Evolutionary conservation across 2,113 vertebrate species (phyloP), one percentile per base, ranked within the genome.

Genomic region (Sapayoa aenigma): DNA sequence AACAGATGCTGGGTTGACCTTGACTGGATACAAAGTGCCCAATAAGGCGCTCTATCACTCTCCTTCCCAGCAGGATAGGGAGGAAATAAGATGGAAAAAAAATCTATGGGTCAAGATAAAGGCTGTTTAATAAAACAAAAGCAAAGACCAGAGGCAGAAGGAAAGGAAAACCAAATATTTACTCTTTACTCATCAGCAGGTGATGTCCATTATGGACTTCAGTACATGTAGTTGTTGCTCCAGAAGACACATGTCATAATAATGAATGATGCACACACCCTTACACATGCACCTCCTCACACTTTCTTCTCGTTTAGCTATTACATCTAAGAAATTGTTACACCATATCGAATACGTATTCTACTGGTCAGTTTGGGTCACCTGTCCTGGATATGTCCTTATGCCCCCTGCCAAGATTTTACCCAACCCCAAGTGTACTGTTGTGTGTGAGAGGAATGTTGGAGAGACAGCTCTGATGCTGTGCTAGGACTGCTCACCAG

Each of bases 321-420:
- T 62, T 65, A 6, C 35, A n/a, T 25, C 44, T 71, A n/a, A 41
- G 33, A 10, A 63, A 7, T 35, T 10, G 15, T 58, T 37, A 23
- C 9, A 37, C 14, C n/a, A 6, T 13, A 5, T 33, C 22, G 31
- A 74, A 42, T n/a, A n/a, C n/a, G n/a, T 33, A 55, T 62, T 60
- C 6, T 22, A 44, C 42, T 0, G 0, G 9, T 25, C 27, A 22
- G 31, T 50, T 50, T n/a, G 41, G 13, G 10, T 44, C 27, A 11
- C 6, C 55, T 44, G 19, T 59, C 37, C 42, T 58, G 28, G 23
- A 7, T 42, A 18, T 31, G 11, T 49, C 9, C 9, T 49, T 50
- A 3, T 0, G 3, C 39, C 14, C 33, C 10, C 33, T 58, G 23
- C 16, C 37, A 44, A 50, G 37, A 27, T 65, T 62, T 69, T 58